Evolutionary conservation across 2,797 vertebrate genomes (phyloP).

Genomic region (Myotis pilosus): DNA sequence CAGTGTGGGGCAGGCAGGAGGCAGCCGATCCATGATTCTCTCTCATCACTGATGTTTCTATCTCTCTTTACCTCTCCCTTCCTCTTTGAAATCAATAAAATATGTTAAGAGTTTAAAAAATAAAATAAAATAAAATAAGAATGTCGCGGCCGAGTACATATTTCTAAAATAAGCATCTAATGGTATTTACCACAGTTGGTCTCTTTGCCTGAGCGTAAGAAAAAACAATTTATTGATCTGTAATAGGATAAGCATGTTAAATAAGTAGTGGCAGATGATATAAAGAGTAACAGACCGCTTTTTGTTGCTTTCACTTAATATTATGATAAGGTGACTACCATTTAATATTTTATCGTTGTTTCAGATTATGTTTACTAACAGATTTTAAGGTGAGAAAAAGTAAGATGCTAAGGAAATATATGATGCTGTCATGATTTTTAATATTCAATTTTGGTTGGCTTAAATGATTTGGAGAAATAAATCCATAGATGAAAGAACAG

Average conservation of each 20-base stretch:
- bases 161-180: not conserved
- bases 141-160: not conserved
- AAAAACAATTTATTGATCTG: not conserved
- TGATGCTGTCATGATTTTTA: not conserved
- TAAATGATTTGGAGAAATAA: not conserved
- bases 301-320: not conserved
- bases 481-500: not conserved
- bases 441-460: not conserved
- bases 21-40: not conserved
- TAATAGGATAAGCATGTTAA: not conserved
- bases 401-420: not conserved
- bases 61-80: not conserved
- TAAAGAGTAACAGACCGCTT: not conserved
- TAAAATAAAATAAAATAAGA: constrained; percentile 33
- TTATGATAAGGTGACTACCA: not conserved
- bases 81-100: not conserved
- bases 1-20: not conserved
- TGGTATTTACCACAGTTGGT: not conserved
- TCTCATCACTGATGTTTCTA: not conserved
- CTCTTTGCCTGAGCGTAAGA: not conserved
- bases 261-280: not conserved
- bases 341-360: not conserved
- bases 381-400: not conserved
- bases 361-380: not conserved
- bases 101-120: not conserved